Evolutionary conservation across 64 coral and sea anemone genomes (phyloP).

Genomic region (Astreopora myriophthalma): DNA sequence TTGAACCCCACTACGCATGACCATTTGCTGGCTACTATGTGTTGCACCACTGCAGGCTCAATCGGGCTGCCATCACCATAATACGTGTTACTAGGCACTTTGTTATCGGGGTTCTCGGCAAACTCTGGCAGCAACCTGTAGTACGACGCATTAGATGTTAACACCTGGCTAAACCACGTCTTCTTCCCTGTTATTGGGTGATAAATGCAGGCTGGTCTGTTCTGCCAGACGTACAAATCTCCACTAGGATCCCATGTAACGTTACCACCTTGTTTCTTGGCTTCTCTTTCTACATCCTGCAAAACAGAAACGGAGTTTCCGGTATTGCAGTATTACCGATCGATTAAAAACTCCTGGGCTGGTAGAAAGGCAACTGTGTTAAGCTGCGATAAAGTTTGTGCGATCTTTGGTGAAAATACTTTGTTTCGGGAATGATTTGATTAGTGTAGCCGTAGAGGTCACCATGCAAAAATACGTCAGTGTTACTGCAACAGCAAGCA

Average conservation of each 20-base stretch:
- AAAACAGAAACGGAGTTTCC: too few species aligned
- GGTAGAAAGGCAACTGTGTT: too few species aligned
- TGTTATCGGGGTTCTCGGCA: not conserved
- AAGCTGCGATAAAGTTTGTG: too few species aligned
- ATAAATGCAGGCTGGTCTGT: not conserved
- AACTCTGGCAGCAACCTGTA: not conserved
- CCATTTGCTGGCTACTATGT: conserved; percentile 58
- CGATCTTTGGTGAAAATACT: too few species aligned
- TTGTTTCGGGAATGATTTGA: too few species aligned
- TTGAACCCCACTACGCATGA: conserved; percentile 71
- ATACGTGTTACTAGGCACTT: not conserved
- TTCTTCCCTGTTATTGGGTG: conserved; percentile 43
- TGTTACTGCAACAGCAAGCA: too few species aligned
- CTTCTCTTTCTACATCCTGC: too few species aligned
- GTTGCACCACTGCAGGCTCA: conserved; percentile 73
- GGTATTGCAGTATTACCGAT: too few species aligned
- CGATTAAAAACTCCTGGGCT: too few species aligned
- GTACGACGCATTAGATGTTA: not conserved
- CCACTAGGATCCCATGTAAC: conserved; percentile 41
- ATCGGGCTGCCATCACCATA: conserved; percentile 81
- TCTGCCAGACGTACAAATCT: conserved; percentile 31
- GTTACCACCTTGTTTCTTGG: conserved; percentile 31
- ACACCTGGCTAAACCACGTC: conserved; percentile 44
- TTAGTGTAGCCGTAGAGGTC: too few species aligned
- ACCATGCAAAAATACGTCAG: too few species aligned